Evolutionary conservation across 2,113 vertebrate genomes (phyloP), one percentile per base, ranked within the genome.

Genomic region (Eptesicus fuscus): DNA sequence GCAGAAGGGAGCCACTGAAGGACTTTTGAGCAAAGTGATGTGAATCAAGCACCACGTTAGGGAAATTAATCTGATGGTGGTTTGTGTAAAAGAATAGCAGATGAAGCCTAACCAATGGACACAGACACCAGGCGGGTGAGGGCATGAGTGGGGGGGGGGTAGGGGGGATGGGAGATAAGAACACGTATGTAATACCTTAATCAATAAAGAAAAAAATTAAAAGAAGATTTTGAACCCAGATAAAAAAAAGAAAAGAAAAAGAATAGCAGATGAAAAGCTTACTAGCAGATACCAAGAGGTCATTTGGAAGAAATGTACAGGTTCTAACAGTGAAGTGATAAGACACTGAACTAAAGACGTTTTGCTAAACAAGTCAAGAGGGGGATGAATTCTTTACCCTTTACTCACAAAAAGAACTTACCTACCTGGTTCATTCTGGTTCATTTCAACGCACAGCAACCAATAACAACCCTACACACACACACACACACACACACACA

Each of bases 21-120:
- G 37, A 95, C 80, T 83, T 88, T 82, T 85, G 69, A 91, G 12
- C 56, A 79, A 77, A 90, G 32, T 40, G 14, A 40, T 40, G 0
- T 61, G 63, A 92, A 80, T 37, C 67, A 65, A 91, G 30, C 3
- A 23, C 79, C 37, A 22, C 14, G 25, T 86, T 92, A 80, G 59
- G 76, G 67, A 96, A 79, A 91, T 90, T 87, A 93, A 70, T 59
- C 20, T 93, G 61, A 89, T 25, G 40, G 12, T 10, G 18, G 51
- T 93, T 59, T 76, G 6, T 56, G 14, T 78, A 40, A 87, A 86
- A 83, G 23, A 89, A 65, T 25, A 47, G 35, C 11, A 44, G 53
- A 59, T 49, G n/a, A 42, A 90, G 25, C 59, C 59, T 61, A 61
- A 61, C 23, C 59, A 28, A 61, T 61, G 25, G 25, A 61, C 59